Evolutionary conservation across 2,888 invertebrate species (phyloP), one percentile per base, ranked within the genome.

Genomic region (Lasioglossum zephyrum): DNA sequence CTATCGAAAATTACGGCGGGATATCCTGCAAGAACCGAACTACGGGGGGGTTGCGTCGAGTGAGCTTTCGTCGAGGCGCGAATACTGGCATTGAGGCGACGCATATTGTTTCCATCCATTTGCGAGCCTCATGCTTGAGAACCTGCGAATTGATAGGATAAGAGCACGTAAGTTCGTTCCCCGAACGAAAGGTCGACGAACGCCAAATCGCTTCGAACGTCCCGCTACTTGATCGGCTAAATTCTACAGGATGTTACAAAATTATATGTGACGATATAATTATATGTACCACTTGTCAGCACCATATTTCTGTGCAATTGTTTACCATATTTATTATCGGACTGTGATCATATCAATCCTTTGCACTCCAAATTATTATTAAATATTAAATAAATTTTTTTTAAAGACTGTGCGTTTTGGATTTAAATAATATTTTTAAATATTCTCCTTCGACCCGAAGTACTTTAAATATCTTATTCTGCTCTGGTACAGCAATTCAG

Each of bases 1-100:
- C 90, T 91, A 92, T 90, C 92, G 92, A 92, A 92, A 93, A 93
- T 93, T 92, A 93, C 92, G 91, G 91, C 87, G 76, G 85, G 75
- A 79, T 85, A 91, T 90, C 86, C 90, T 87, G 86, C 91, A 91
- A 91, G 92, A 91, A 90, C 85, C 87, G 80, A 88, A 81, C 82
- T 82, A 83, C 79, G 74, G 18, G 70, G 66, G 74, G 41, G 79
- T 84, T 60, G 66, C 69, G 80, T 53, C 75, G 60, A 36, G 66
- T 22, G 69, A 84, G 81, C 70, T 84, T 74, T 88, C 79, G 39
- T 70, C 22, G 31, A 18, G n/a, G 22, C 39, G 36, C 16, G 76
- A 82, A 87, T 69, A 81, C 69, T 75, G 79, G 77, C 81, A 63
- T 57, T 57, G 73, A 74, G 47, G 63, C 82, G 80, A 84, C 73